Evolutionary conservation across 2,888 invertebrate genomes (phyloP).

Genomic region (Pammene fasciana): DNA sequence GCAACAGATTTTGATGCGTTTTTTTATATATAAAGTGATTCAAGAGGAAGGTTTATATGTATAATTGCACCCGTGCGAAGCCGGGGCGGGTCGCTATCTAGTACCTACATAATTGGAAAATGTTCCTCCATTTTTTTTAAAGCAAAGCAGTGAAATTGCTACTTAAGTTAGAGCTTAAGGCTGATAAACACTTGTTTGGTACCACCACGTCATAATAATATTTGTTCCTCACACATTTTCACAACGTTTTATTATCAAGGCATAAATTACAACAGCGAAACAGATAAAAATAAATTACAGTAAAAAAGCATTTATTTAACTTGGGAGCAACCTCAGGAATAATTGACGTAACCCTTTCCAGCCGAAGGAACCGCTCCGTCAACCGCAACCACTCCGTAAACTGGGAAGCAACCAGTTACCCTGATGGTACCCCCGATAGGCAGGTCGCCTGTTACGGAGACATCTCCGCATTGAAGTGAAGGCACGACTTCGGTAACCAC

Average conservation of each 20-base stretch:
- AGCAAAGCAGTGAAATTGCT: no score
- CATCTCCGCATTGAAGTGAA: constrained; percentile 34
- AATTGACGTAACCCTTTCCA: constrained; percentile 31
- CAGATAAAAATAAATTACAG: constrained; percentile 5
- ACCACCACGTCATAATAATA: no score
- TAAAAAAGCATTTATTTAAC: constrained; percentile 24
- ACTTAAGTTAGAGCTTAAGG: no score
- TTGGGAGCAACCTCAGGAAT: constrained; percentile 15
- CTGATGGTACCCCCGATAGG: constrained; percentile 40
- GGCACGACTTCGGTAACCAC: constrained; percentile 25
- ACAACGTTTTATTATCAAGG: constrained; percentile 9
- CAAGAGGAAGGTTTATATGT: no score
- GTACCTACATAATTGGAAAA: no score
- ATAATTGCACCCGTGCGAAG: no score
- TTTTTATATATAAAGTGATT: no score
- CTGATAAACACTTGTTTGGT: no score
- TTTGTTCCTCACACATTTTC: background rate
- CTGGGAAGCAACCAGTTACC: constrained; percentile 40
- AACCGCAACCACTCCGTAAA: constrained; percentile 35
- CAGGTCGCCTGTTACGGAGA: constrained; percentile 39
- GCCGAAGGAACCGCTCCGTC: constrained; percentile 37
- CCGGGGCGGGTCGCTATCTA: no score
- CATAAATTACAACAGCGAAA: background rate
- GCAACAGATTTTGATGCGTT: no score
- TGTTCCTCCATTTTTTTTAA: no score